Percentiles rank a stretch among this genome's conserved stretches.
phyloP scores from a whole-genome alignment of 2,888 invertebrate genomes.

The Neoascia interrupta region DNA sequence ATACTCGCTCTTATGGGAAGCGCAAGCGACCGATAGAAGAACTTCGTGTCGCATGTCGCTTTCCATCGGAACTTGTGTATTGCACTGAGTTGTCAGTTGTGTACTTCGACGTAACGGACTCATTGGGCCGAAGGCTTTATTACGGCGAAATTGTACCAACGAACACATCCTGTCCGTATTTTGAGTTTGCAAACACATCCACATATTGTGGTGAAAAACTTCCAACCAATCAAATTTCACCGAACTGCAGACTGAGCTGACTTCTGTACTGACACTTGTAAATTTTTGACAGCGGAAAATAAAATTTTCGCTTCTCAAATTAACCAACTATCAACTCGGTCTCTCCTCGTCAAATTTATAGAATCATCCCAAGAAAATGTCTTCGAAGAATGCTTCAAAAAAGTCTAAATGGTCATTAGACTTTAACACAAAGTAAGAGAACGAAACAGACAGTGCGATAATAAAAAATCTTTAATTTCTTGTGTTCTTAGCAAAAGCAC shows the following conservation, averaged over 20 bases:
- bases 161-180: not conserved
- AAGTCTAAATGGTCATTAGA: slow-evolving; percentile 85
- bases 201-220: slow-evolving; percentile 21
- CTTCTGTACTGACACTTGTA: slow-evolving; percentile 32
- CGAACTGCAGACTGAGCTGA: too few species aligned
- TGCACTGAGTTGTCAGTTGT: too few species aligned
- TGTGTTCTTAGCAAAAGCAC: slow-evolving; percentile 77
- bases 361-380: slow-evolving; percentile 72
- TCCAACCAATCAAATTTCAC: slow-evolving; percentile 13
- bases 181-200: not conserved
- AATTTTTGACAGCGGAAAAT: slow-evolving; percentile 25
- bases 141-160: too few species aligned
- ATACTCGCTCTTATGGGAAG: too few species aligned
- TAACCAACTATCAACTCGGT: not conserved
- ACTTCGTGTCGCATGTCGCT: too few species aligned
- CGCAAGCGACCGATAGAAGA: too few species aligned
- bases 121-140: too few species aligned
- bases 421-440: slow-evolving; percentile 82
- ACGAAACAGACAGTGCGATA: not conserved
- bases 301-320: slow-evolving; percentile 7
- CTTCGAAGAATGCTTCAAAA: slow-evolving; percentile 76
- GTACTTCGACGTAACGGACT: too few species aligned
- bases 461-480: not conserved
- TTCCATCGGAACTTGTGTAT: too few species aligned
- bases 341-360: not conserved